Conservation (phyloP, 1,140 invertebrate genomes). For the Monochamus saltuarius region DNA sequence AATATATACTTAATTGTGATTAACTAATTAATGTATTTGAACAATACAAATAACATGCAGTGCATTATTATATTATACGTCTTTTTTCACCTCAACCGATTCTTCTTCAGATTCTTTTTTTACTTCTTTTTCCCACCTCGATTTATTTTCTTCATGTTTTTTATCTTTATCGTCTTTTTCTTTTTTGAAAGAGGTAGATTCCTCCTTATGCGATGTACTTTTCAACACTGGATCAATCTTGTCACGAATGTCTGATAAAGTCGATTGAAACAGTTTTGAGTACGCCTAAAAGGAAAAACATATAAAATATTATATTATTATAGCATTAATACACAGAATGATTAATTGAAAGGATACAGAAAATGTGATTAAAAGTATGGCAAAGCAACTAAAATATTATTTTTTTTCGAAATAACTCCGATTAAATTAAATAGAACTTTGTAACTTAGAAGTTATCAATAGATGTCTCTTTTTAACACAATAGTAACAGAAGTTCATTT, state of each 20-base stretch:
- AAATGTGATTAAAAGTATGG: too few species aligned
- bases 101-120: slow-evolving; percentile 20
- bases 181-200: slow-evolving; percentile 33
- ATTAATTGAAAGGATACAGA: too few species aligned
- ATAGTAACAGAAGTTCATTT: too few species aligned
- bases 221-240: slow-evolving; percentile 55
- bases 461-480: too few species aligned
- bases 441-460: too few species aligned
- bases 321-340: too few species aligned
- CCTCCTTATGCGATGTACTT: slow-evolving; percentile 37
- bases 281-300: slow-evolving; percentile 58
- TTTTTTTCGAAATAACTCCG: too few species aligned
- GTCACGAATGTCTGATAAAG: slow-evolving; percentile 66
- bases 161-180: slow-evolving; percentile 44
- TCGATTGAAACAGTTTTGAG: slow-evolving; percentile 70
- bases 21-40: too few species aligned
- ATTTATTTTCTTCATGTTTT: slow-evolving; percentile 42
- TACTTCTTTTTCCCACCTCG: slow-evolving; percentile 44
- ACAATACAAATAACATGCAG: slow-evolving; percentile 1
- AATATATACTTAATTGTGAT: too few species aligned
- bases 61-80: not conserved
- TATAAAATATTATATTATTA: too few species aligned
- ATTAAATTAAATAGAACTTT: too few species aligned
- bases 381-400: too few species aligned
- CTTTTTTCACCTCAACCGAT: slow-evolving; percentile 17